Evolutionary conservation across 2,888 invertebrate genomes (phyloP).

Genomic region (Macroteleia sp.): DNA sequence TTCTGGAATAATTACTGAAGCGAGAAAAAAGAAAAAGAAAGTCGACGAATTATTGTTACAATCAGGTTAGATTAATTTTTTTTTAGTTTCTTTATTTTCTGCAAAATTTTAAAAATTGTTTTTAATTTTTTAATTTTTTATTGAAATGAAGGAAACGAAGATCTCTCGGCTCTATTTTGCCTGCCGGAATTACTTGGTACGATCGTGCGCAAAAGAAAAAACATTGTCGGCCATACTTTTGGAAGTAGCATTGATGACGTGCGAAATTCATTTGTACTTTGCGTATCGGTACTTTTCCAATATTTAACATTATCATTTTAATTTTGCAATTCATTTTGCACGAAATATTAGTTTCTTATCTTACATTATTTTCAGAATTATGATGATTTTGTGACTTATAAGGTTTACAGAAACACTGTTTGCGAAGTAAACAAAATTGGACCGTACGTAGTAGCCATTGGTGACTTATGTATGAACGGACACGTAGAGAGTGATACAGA

Average conservation of each 20-base stretch:
- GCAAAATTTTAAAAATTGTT: neutral
- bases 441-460: neutral
- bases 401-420: neutral
- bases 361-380: neutral
- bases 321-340: neutral
- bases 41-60: neutral
- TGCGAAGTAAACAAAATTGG: neutral
- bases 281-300: neutral
- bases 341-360: neutral
- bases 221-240: neutral
- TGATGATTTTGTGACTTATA: neutral
- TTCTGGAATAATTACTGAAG: neutral
- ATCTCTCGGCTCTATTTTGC: neutral
- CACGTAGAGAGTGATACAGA: neutral
- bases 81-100: neutral
- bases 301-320: neutral
- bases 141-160: slow-evolving; percentile 7
- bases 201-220: slow-evolving; percentile 12
- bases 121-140: slow-evolving; percentile 1
- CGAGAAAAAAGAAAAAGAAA: neutral
- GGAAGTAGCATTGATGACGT: slow-evolving; percentile 1
- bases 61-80: slow-evolving; percentile 3
- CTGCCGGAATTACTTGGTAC: slow-evolving; percentile 1
- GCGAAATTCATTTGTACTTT: slow-evolving; percentile 15
- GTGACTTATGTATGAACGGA: neutral